Conservation (phyloP, 2,888 invertebrate species). For the Parapristionchus giblindavisi region DNA sequence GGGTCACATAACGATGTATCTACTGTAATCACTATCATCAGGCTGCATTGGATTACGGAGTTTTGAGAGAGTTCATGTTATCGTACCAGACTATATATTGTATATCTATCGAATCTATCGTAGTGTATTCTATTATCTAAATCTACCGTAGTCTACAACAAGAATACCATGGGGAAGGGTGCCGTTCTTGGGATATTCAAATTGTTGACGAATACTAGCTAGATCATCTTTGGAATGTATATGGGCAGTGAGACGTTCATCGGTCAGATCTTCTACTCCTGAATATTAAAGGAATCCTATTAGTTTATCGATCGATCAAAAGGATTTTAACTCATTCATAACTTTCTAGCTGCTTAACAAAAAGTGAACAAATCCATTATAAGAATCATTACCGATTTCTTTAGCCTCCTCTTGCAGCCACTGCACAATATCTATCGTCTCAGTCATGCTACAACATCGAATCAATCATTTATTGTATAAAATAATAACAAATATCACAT, state of each 20-base stretch:
- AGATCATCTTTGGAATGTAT: slow-evolving; percentile 9
- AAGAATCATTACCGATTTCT: slow-evolving; percentile 13
- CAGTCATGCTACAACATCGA: not conserved
- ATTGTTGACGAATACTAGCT: slow-evolving; percentile 53
- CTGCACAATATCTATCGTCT: no score
- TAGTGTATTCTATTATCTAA: slow-evolving; percentile 36
- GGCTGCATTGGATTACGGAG: no score
- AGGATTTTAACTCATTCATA: no score
- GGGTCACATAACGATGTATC: slow-evolving; percentile 53
- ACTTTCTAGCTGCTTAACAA: not conserved
- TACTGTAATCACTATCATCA: slow-evolving; percentile 48
- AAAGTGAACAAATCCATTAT: no score
- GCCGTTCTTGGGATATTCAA: slow-evolving; percentile 60
- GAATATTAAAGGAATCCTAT: not conserved
- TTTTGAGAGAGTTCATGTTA: no score
- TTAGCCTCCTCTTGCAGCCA: slow-evolving; percentile 16
- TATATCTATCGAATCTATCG: not conserved
- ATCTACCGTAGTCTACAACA: not conserved
- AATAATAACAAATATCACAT: no score
- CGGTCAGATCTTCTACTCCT: slow-evolving; percentile 5
- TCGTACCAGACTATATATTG: no score
- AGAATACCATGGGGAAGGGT: slow-evolving; percentile 62
- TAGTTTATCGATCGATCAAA: not conserved
- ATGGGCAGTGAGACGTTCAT: slow-evolving; percentile 11
- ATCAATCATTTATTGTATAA: no score